A percentile compares a stretch with the other conserved stretches of the same genome.
Evolutionary conservation across 2,888 invertebrate species (phyloP).

Genomic region (Electrophaes corylata): DNA sequence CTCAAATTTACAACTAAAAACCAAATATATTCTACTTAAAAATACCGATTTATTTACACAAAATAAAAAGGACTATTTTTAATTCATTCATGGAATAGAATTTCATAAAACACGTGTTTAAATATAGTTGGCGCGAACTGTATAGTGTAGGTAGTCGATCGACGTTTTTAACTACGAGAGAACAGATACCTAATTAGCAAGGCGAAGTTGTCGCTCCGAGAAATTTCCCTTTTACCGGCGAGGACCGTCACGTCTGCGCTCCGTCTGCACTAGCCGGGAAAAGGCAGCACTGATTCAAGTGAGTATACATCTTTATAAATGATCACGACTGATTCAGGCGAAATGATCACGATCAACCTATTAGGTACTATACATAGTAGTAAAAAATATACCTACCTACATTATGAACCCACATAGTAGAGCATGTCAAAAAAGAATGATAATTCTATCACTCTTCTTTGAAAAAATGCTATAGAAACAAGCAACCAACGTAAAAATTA

Average conservation of each 20-base stretch:
- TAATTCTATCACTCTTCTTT: too few relatives aligned
- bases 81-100: constrained; percentile 46
- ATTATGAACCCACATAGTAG: too few relatives aligned
- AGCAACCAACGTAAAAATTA: too few relatives aligned
- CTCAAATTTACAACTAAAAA: constrained; percentile 30
- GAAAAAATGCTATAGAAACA: too few relatives aligned
- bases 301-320: constrained; percentile 52
- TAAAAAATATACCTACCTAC: too few relatives aligned
- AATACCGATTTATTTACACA: constrained; percentile 54
- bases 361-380: too few relatives aligned
- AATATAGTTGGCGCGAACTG: constrained; percentile 73
- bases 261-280: constrained; percentile 56
- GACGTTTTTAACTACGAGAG: constrained; percentile 77
- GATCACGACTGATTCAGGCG: not conserved
- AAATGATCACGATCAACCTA: too few relatives aligned
- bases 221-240: constrained; percentile 79
- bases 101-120: constrained; percentile 73
- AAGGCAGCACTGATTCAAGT: constrained; percentile 67
- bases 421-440: too few relatives aligned
- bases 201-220: constrained; percentile 57
- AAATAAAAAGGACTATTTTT: constrained; percentile 54
- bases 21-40: constrained; percentile 36
- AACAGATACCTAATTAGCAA: constrained; percentile 65
- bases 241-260: constrained; percentile 65
- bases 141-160: constrained; percentile 67